Percentiles rank a stretch among this genome's conserved stretches.
These are phyloP conservation scores for Oxytorus armatus DNA, from an alignment of 2,888 invertebrate species.

Conservation along the genomic window DNA sequence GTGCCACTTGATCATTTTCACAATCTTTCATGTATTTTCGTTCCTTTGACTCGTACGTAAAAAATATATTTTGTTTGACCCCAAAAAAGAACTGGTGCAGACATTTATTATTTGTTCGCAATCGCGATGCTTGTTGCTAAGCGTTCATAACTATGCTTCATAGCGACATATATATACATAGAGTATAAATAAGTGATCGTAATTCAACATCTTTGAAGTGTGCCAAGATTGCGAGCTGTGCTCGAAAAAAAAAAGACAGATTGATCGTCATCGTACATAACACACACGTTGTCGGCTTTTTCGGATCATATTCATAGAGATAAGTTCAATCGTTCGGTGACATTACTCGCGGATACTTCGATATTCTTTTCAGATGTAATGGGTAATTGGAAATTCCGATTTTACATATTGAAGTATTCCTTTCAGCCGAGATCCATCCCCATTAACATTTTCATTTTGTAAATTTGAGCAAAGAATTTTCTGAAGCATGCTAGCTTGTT, in stretches of 20 bases:
- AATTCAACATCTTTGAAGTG: constrained; percentile 61
- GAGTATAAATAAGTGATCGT: constrained; percentile 51
- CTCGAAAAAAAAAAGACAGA: constrained; percentile 47
- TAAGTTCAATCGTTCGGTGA: constrained; percentile 42
- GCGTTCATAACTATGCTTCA: constrained; percentile 15
- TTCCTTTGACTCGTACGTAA: constrained; percentile 1
- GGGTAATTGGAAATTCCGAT: too few relatives aligned
- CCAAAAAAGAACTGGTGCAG: neutral
- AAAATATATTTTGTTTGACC: constrained; percentile 6
- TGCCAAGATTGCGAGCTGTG: constrained; percentile 59
- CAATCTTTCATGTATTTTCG: neutral
- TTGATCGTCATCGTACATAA: constrained; percentile 58
- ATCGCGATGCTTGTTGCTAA: constrained; percentile 30
- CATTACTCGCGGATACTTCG: constrained; percentile 45
- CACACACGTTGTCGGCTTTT: constrained; percentile 42
- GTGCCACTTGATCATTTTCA: neutral
- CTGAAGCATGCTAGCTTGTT: too few relatives aligned
- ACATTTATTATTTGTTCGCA: constrained; percentile 39
- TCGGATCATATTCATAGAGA: constrained; percentile 32
- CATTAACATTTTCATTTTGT: too few relatives aligned
- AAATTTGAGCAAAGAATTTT: too few relatives aligned
- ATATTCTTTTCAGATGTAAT: too few relatives aligned
- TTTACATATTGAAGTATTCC: too few relatives aligned
- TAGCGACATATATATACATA: constrained; percentile 12
- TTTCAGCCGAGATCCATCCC: too few relatives aligned